A percentile compares a stretch with the other conserved stretches of the same genome.
These are phyloP conservation scores for Callinectes sapidus DNA, from an alignment of 2,888 invertebrate species.

Conservation along the genomic window DNA sequence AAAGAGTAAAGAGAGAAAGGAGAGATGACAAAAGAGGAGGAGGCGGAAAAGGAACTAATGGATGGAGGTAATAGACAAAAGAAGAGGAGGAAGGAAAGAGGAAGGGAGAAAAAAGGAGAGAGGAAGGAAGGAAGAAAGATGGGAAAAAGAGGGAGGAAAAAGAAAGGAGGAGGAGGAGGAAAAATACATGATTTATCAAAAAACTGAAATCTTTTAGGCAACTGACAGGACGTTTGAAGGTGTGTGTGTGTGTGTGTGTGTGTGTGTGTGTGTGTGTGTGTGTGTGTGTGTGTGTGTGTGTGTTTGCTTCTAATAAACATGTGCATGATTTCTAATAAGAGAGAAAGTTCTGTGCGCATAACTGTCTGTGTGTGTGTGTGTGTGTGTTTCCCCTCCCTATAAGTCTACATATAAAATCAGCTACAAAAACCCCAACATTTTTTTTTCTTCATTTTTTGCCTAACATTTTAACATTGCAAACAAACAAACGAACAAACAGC, in stretches of 20 bases:
- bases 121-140: neutral
- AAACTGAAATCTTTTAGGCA: neutral
- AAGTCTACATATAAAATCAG: neutral
- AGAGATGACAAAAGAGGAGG: too few species aligned
- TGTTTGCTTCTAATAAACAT: neutral
- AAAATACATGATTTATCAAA: neutral
- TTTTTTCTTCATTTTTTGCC: neutral
- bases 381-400: neutral
- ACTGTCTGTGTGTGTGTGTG: neutral
- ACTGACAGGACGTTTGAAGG: neutral
- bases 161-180: neutral
- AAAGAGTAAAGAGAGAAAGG: too few species aligned
- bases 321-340: too few species aligned
- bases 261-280: slow-evolving; percentile 1
- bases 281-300: neutral
- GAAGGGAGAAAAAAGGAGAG: neutral
- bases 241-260: neutral
- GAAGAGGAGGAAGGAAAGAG: neutral
- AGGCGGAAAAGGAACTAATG: too few species aligned
- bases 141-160: neutral
- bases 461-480: neutral
- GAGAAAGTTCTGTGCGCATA: neutral
- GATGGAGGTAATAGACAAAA: too few species aligned
- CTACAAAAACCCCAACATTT: neutral
- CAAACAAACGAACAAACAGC: too few species aligned